A percentile compares a stretch with the other conserved stretches of the same genome.
Evolutionary conservation across 2,797 vertebrate genomes (phyloP).

Genomic region (Lacerta agilis): DNA sequence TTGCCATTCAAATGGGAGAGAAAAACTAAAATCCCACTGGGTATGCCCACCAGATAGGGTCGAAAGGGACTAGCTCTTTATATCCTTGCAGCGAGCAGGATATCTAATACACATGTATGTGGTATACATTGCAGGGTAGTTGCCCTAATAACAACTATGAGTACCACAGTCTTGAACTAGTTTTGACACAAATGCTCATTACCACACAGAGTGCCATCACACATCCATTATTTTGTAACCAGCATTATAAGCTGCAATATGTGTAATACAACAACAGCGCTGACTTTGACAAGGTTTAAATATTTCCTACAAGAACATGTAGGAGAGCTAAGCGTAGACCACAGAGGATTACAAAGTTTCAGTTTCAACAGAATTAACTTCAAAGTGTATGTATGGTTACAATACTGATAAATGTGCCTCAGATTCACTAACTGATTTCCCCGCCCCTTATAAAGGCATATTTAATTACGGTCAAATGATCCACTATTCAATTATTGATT

Average conservation of each 20-base stretch:
- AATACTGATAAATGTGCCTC: background rate
- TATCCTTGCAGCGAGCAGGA: too few species aligned
- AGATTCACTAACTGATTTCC: background rate
- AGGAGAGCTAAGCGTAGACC: background rate
- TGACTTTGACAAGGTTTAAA: background rate
- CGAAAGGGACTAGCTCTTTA: background rate
- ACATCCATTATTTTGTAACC: background rate
- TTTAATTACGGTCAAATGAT: background rate
- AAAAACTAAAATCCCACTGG: background rate
- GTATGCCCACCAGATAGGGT: background rate
- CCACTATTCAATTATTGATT: too few species aligned
- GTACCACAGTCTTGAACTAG: background rate
- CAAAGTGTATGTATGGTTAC: background rate
- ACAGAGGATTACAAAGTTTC: background rate
- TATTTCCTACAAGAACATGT: background rate
- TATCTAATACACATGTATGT: background rate
- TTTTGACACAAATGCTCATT: background rate
- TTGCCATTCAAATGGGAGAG: background rate
- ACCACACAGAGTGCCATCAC: background rate
- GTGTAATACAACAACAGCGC: background rate
- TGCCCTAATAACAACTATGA: background rate
- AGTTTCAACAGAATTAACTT: background rate
- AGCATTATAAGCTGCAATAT: background rate
- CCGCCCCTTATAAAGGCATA: background rate
- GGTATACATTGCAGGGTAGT: background rate